These are phyloP conservation scores for Gobio gobio DNA, from an alignment of 2,113 vertebrate species.

Conservation along the genomic window DNA sequence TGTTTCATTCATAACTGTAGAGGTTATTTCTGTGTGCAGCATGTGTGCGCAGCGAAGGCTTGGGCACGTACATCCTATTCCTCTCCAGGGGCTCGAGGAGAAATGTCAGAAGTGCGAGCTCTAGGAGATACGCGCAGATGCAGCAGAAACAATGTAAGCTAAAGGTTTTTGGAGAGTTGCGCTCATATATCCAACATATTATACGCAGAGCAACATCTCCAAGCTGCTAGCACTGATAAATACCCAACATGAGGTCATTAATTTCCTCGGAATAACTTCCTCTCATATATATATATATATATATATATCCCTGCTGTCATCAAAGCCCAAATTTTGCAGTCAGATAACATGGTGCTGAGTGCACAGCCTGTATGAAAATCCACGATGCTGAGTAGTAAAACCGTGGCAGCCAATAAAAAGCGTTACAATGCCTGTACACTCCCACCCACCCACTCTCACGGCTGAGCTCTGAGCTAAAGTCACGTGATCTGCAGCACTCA, in stretches of 20 bases:
- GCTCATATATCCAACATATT: constrained; percentile 40
- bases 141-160: constrained; percentile 51
- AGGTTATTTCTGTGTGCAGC: constrained; percentile 16
- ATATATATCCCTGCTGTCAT: not conserved
- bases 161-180: constrained; percentile 62
- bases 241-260: not conserved
- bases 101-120: constrained; percentile 67
- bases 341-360: constrained; percentile 1
- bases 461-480: constrained; percentile 38
- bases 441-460: constrained; percentile 53
- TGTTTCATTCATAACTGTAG: constrained; percentile 38
- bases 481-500: constrained; percentile 51
- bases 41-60: not conserved
- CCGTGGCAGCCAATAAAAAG: constrained; percentile 33
- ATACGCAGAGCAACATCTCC: not conserved
- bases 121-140: constrained; percentile 50
- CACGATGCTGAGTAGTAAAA: constrained; percentile 33
- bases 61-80: constrained; percentile 12
- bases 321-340: not conserved
- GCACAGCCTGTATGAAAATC: constrained; percentile 25
- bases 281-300: not conserved
- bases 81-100: constrained; percentile 64
- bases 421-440: constrained; percentile 46
- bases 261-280: constrained; percentile 8
- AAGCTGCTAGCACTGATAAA: constrained; percentile 31